These are phyloP conservation scores for Rhinophrynus dorsalis DNA, from an alignment of 2,797 vertebrate genomes.

Conservation along the genomic window DNA sequence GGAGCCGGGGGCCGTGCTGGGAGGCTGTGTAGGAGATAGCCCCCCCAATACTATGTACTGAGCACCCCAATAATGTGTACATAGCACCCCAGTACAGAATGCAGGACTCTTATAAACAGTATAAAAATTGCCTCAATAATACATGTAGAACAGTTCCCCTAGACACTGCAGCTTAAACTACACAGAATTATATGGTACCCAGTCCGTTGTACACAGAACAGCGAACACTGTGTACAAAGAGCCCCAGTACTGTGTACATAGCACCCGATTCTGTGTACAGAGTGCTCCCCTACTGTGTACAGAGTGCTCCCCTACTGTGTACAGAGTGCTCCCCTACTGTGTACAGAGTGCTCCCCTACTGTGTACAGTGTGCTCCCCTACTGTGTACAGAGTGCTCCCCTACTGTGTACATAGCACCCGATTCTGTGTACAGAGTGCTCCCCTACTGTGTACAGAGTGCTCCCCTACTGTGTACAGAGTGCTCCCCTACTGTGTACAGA, in stretches of 20 bases:
- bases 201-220: neutral
- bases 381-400: neutral
- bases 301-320: no score
- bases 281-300: no score
- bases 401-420: no score
- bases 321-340: no score
- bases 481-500: no score
- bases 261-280: no score
- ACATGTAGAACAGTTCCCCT: neutral
- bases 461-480: no score
- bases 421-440: no score
- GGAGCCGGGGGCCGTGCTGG: constrained; percentile 27
- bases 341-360: no score
- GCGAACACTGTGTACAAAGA: no score
- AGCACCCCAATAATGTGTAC: neutral
- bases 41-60: constrained; percentile 14
- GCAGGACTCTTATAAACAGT: neutral
- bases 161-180: neutral
- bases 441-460: no score
- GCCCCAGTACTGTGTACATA: neutral
- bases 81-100: neutral
- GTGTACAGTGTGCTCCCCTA: no score
- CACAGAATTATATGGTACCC: neutral
- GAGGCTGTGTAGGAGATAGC: neutral
- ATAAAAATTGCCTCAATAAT: neutral